A percentile compares a stretch with the other conserved stretches of the same genome.
These are phyloP conservation scores for Bovichtus variegatus DNA, from an alignment of 2,797 vertebrate genomes.

Conservation along the genomic window DNA sequence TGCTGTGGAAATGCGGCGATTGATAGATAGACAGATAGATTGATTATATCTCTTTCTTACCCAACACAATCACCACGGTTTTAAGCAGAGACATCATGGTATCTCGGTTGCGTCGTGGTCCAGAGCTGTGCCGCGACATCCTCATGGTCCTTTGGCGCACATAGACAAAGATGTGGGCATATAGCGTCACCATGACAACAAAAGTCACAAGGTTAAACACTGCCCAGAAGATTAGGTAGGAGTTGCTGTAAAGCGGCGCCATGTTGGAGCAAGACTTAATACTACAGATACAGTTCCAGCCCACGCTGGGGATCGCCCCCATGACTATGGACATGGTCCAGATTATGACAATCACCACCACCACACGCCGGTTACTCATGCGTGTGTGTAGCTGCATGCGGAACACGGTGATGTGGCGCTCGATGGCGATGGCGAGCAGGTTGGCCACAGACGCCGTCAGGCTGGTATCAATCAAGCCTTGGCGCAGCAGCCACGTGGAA, in stretches of 20 bases:
- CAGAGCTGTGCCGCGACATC: slow-evolving; percentile 98
- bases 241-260: slow-evolving; percentile 98
- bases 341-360: slow-evolving; percentile 98
- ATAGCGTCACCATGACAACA: slow-evolving; percentile 98
- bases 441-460: slow-evolving; percentile 98
- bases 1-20: no score
- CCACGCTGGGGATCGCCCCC: slow-evolving; percentile 97
- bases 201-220: slow-evolving; percentile 99
- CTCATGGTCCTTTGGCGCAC: slow-evolving; percentile 99
- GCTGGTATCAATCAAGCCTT: slow-evolving; percentile 98
- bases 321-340: slow-evolving; percentile 99
- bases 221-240: slow-evolving; percentile 98
- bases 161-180: slow-evolving; percentile 98
- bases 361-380: slow-evolving; percentile 97
- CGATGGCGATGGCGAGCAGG: slow-evolving; percentile 96
- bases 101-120: slow-evolving; percentile 94
- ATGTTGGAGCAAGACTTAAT: slow-evolving; percentile 95
- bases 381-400: slow-evolving; percentile 99
- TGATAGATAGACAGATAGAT: slow-evolving; percentile 12
- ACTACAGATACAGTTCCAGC: slow-evolving; percentile 99
- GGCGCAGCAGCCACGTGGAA: slow-evolving; percentile 96
- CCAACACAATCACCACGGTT: slow-evolving; percentile 97
- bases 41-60: slow-evolving; percentile 77
- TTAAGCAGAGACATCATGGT: slow-evolving; percentile 99
- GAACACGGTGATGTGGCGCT: slow-evolving; percentile 98